Evolutionary conservation across 2,113 vertebrate species (phyloP).

Genomic region (Hippocampus mohnikei): DNA sequence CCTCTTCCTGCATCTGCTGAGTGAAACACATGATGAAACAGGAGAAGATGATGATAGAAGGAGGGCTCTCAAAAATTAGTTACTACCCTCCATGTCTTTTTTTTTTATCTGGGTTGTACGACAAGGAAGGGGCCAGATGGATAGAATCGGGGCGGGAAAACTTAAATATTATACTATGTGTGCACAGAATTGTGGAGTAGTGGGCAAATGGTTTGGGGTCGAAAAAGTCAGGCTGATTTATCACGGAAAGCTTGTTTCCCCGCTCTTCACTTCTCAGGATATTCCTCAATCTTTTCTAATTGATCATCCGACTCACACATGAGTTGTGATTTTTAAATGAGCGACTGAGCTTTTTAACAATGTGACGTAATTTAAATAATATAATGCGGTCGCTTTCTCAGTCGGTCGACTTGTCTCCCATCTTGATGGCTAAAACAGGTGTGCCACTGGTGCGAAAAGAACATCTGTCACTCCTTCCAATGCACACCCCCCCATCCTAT

Average conservation of each 20-base stretch:
- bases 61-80: constrained; percentile 28
- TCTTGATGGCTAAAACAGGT: too few relatives aligned
- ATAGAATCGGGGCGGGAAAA: neutral
- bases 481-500: too few relatives aligned
- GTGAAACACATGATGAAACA: constrained; percentile 13
- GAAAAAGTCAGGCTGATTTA: constrained; percentile 36
- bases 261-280: neutral
- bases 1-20: constrained; percentile 7
- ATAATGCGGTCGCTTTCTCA: too few relatives aligned
- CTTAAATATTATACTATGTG: neutral
- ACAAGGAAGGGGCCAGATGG: neutral
- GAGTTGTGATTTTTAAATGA: too few relatives aligned
- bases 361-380: too few relatives aligned
- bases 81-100: constrained; percentile 31
- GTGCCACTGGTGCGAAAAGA: too few relatives aligned
- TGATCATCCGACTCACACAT: neutral
- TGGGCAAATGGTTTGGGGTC: constrained; percentile 11
- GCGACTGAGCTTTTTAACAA: too few relatives aligned
- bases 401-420: too few relatives aligned
- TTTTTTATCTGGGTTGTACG: constrained; percentile 23
- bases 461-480: too few relatives aligned
- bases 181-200: constrained; percentile 20
- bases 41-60: constrained; percentile 12
- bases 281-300: constrained; percentile 3
- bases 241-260: constrained; percentile 35